Evolutionary conservation across 2,113 vertebrate genomes (phyloP).

Genomic region (Podiceps cristatus): DNA sequence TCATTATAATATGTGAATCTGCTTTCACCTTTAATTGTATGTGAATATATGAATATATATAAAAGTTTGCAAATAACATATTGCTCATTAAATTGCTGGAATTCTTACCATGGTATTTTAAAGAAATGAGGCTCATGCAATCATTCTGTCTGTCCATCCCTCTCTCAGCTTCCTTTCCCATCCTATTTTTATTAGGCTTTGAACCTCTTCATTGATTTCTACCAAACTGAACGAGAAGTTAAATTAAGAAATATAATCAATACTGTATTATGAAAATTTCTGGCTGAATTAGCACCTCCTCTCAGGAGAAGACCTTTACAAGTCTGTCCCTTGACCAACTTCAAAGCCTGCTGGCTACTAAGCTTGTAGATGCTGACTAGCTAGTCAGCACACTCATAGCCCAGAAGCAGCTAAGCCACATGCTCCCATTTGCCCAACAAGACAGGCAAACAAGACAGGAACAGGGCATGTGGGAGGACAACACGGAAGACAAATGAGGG

Average conservation of each 20-base stretch:
- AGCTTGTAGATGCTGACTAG: background rate
- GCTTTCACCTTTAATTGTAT: background rate
- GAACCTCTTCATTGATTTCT: background rate
- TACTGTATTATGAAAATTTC: background rate
- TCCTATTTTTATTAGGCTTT: background rate
- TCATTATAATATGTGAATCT: background rate
- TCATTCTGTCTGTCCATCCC: background rate
- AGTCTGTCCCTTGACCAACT: background rate
- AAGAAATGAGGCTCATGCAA: background rate
- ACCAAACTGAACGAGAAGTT: background rate
- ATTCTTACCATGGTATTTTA: background rate
- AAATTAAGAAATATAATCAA: background rate
- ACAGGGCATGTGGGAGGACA: background rate
- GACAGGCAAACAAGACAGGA: background rate
- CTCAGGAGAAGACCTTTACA: background rate
- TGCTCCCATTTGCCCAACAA: background rate
- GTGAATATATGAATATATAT: background rate
- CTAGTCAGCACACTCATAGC: background rate
- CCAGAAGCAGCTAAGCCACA: background rate
- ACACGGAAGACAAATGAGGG: background rate
- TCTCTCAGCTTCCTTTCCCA: background rate
- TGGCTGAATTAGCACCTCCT: background rate
- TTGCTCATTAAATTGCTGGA: background rate
- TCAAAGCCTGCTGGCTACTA: background rate
- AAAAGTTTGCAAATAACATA: background rate